These are phyloP conservation scores for Petrolisthes manimaculis DNA, from an alignment of 2,888 invertebrate genomes.

Conservation along the genomic window DNA sequence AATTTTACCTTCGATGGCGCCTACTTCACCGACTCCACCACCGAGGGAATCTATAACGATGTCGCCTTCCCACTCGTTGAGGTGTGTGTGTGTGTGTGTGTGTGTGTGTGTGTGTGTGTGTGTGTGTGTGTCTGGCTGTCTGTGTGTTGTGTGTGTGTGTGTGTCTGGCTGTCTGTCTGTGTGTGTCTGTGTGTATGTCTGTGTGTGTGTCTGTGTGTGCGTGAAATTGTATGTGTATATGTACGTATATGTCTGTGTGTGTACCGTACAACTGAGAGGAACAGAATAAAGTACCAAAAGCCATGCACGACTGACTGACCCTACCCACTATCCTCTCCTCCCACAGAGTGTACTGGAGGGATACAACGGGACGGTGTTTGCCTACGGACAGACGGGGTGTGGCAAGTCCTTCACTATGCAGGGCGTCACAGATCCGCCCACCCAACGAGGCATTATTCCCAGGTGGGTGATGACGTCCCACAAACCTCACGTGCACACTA, in stretches of 20 bases:
- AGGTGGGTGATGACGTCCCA: conserved; percentile 67
- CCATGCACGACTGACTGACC: not conserved
- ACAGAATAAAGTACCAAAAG: not conserved
- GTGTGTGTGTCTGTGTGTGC: too few species aligned
- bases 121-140: not conserved
- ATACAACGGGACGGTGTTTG: conserved; percentile 93
- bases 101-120: not conserved
- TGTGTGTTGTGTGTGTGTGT: not conserved
- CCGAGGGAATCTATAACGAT: conserved; percentile 88
- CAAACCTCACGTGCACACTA: too few species aligned
- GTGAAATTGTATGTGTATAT: too few species aligned
- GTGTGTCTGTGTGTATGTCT: too few species aligned
- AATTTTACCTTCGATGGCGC: conserved; percentile 87
- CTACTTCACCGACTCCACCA: conserved; percentile 82
- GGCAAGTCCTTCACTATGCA: conserved; percentile 94
- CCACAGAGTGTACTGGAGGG: conserved; percentile 86
- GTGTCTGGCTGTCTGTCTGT: too few species aligned
- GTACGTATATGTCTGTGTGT: not conserved
- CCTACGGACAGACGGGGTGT: conserved; percentile 93
- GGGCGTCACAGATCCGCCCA: conserved; percentile 74
- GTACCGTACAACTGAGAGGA: not conserved
- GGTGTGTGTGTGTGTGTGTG: conserved; percentile 71
- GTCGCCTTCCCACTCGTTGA: conserved; percentile 86
- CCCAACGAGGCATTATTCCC: conserved; percentile 72
- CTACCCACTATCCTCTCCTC: not conserved